A percentile compares a stretch with the other conserved stretches of the same genome.
These are phyloP conservation scores for Delichon dasypus DNA, from an alignment of 2,797 vertebrate species.

Conservation along the genomic window DNA sequence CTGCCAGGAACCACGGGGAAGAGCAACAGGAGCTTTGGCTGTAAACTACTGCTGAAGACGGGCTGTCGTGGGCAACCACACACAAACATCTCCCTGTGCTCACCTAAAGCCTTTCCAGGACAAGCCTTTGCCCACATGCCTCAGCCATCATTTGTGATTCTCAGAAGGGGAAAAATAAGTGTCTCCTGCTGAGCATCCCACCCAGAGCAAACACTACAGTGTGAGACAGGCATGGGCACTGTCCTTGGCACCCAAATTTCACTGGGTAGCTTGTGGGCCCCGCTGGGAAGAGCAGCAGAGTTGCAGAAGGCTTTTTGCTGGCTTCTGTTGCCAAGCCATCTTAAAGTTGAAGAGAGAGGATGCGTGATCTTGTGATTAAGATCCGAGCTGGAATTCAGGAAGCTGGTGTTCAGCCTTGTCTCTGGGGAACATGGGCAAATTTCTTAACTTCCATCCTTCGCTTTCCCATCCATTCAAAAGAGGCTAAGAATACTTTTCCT, in stretches of 20 bases:
- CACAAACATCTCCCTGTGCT: conserved; percentile 42
- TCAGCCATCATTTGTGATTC: neutral
- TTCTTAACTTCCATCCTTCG: neutral
- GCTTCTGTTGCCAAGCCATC: neutral
- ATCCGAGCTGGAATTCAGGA: neutral
- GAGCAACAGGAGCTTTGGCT: conserved; percentile 38
- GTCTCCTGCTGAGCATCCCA: neutral
- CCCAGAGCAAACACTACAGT: neutral
- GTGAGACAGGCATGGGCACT: neutral
- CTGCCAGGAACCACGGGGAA: conserved; percentile 46
- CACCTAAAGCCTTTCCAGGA: neutral
- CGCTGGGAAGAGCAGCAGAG: neutral
- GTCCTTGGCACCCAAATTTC: neutral
- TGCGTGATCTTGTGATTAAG: neutral
- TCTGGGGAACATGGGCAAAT: neutral
- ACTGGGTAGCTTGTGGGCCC: neutral
- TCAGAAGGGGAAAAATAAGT: neutral
- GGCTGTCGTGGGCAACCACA: neutral
- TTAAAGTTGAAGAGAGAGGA: neutral
- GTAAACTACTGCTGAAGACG: neutral
- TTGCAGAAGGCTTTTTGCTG: neutral
- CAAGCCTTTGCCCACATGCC: neutral
- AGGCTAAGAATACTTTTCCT: neutral
- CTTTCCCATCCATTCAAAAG: neutral
- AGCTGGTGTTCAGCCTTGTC: neutral